Percentiles rank a stretch among this genome's conserved stretches.
Conservation (phyloP, 2,797 vertebrate genomes). For the Pteropus rufus region DNA sequence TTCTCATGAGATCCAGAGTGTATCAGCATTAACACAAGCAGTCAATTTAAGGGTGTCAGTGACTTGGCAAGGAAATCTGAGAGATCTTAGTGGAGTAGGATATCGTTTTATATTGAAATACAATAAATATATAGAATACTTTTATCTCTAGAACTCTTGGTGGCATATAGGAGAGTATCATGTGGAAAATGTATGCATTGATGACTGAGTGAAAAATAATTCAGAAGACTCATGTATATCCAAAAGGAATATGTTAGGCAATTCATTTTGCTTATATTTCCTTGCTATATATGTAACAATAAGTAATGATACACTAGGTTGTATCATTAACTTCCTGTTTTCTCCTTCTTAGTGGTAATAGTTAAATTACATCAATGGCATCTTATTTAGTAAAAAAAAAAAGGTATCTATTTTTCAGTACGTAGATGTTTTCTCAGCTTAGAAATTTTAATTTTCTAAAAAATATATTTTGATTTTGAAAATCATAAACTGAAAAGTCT, state of each 20-base stretch:
- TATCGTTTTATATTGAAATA: not conserved
- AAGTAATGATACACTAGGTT: not conserved
- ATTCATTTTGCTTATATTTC: conserved; percentile 19
- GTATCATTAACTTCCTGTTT: not conserved
- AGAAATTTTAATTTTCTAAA: conserved; percentile 29
- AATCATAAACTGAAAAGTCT: not conserved
- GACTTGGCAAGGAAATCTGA: not conserved
- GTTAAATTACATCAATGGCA: not conserved
- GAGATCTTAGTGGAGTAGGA: not conserved
- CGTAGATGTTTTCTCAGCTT: not conserved
- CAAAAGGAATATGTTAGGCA: not conserved
- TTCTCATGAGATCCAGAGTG: not conserved
- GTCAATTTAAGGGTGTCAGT: not conserved
- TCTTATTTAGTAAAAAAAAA: not conserved
- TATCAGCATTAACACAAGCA: not conserved
- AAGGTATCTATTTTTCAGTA: not conserved
- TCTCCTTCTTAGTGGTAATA: not conserved
- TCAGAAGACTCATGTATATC: not conserved
- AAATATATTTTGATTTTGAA: not conserved
- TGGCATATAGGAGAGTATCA: not conserved
- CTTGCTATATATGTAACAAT: not conserved
- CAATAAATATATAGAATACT: not conserved
- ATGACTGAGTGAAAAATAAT: not conserved
- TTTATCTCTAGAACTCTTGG: not conserved
- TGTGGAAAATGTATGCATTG: not conserved